Evolutionary conservation across 2,888 invertebrate genomes (phyloP).

Genomic region (Lasioglossum figueresi): DNA sequence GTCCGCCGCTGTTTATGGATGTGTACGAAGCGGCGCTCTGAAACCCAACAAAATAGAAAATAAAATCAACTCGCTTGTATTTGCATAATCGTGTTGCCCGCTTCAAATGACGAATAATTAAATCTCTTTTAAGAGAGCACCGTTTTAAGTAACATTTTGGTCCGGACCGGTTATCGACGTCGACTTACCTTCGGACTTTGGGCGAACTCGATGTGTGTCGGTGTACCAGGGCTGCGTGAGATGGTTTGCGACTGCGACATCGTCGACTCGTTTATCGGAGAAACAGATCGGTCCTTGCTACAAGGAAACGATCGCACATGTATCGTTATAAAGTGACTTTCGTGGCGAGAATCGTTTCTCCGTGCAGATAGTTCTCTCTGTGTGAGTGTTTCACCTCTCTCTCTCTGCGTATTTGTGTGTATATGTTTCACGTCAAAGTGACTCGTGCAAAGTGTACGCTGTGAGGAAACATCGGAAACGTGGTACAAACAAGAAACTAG

Average conservation of each 20-base stretch:
- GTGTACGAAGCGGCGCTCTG: constrained; percentile 81
- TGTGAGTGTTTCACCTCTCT: constrained; percentile 2
- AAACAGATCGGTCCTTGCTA: constrained; percentile 87
- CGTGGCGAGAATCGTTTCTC: constrained; percentile 42
- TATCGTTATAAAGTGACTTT: constrained; percentile 52
- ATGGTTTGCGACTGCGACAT: constrained; percentile 81
- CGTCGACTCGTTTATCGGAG: constrained; percentile 83
- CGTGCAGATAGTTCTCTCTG: constrained; percentile 60
- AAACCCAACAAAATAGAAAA: constrained; percentile 39
- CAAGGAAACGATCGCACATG: constrained; percentile 65
- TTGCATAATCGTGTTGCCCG: neutral
- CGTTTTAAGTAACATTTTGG: neutral
- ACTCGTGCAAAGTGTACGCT: constrained; percentile 72
- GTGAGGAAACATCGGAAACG: constrained; percentile 58
- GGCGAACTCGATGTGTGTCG: constrained; percentile 80
- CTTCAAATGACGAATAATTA: constrained; percentile 6
- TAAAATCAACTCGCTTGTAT: neutral
- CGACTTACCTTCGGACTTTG: constrained; percentile 83
- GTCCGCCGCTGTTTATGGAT: constrained; percentile 83
- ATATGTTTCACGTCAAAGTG: constrained; percentile 43
- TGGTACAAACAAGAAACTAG: constrained; percentile 43
- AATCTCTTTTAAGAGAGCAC: neutral
- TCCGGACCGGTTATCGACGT: neutral
- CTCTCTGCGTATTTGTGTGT: constrained; percentile 7
- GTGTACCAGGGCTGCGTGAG: constrained; percentile 82